Percentiles rank a stretch among this genome's conserved stretches.
Evolutionary conservation across 2,888 invertebrate genomes (phyloP).

Genomic region (Andrena dorsata): DNA sequence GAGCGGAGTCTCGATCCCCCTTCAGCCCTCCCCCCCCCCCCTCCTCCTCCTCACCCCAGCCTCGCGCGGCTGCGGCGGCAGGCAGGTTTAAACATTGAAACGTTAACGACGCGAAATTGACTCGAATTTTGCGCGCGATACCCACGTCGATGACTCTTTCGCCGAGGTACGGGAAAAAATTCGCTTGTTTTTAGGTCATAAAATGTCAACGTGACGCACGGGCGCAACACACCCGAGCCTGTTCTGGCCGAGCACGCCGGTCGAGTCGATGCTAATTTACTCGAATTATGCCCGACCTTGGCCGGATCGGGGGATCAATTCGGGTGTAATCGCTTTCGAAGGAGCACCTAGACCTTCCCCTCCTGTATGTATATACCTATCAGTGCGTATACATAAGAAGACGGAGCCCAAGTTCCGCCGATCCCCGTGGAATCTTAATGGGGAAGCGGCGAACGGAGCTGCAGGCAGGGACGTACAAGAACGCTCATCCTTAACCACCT

Average conservation of each 20-base stretch:
- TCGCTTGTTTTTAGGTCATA: neutral
- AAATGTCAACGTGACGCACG: conserved; percentile 34
- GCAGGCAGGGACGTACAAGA: conserved; percentile 71
- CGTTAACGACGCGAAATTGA: neutral
- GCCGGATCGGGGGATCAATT: conserved; percentile 65
- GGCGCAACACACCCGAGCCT: conserved; percentile 7
- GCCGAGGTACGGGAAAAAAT: neutral
- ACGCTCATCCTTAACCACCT: conserved; percentile 74
- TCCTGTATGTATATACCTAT: conserved; percentile 33
- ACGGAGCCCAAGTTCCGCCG: conserved; percentile 66
- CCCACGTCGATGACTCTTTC: neutral
- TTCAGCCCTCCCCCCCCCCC: no score
- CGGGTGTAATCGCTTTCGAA: conserved; percentile 68
- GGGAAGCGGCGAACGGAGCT: conserved; percentile 53
- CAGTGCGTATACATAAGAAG: conserved; percentile 56
- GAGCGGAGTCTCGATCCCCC: conserved; percentile 8
- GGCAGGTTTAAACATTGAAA: neutral
- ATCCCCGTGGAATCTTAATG: conserved; percentile 73
- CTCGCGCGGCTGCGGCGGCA: neutral
- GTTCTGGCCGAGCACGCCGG: conserved; percentile 10
- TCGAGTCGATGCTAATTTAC: conserved; percentile 67
- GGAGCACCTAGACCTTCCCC: conserved; percentile 64
- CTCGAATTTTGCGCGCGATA: neutral
- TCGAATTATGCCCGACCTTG: conserved; percentile 71
- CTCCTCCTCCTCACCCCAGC: no score